Conservation (phyloP, 2,888 invertebrate genomes). For the Aquatica leii region DNA sequence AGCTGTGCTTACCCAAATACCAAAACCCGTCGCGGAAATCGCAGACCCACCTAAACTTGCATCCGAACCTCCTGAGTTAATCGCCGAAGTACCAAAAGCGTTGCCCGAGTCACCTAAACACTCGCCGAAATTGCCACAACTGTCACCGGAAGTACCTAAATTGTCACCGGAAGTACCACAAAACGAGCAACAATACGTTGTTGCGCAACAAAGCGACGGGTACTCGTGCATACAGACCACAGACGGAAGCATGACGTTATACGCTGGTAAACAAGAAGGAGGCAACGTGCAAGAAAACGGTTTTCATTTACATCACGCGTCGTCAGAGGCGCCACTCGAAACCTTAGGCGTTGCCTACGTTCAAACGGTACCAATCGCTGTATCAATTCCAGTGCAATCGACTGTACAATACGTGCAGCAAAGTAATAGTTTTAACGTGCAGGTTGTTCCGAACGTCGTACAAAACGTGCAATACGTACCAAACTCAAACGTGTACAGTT, state of each 20-base stretch:
- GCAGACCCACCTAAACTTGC: too few species aligned
- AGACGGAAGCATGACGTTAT: background rate
- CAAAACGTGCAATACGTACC: conserved; percentile 19
- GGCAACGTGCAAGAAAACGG: background rate
- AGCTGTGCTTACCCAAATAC: too few species aligned
- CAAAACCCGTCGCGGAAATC: too few species aligned
- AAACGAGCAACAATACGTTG: background rate
- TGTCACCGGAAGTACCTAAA: too few species aligned
- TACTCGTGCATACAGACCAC: conserved; percentile 4
- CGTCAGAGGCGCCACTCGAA: background rate
- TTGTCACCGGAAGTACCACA: background rate
- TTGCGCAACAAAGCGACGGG: background rate
- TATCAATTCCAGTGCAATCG: conserved; percentile 13
- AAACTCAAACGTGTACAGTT: conserved; percentile 22
- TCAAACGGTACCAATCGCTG: conserved; percentile 18
- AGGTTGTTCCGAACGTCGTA: conserved; percentile 9
- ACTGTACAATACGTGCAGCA: conserved; percentile 18
- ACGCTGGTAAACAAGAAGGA: background rate
- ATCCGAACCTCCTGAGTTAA: too few species aligned
- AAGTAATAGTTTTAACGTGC: conserved; percentile 4
- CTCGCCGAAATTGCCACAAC: too few species aligned
- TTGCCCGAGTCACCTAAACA: conserved; percentile 18
- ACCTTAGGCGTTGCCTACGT: conserved; percentile 11
- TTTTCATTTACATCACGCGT: background rate
- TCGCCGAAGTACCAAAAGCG: background rate